Evolutionary conservation across 2,888 invertebrate species (phyloP).

Genomic region (Drosophila longiperda): DNA sequence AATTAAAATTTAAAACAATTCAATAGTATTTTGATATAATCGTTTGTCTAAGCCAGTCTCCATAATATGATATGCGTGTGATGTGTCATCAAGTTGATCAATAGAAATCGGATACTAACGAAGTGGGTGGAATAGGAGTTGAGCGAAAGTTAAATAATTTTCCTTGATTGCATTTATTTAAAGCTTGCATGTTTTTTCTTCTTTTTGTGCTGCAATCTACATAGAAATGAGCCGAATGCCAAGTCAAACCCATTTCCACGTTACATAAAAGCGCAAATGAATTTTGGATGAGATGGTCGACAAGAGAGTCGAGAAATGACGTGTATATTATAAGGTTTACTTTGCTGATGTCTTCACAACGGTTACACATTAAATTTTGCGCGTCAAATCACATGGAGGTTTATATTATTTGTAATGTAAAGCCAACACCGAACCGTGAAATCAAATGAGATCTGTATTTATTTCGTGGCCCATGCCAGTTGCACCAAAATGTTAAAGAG

Average conservation of each 20-base stretch:
- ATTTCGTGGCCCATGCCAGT: slow-evolving; percentile 26
- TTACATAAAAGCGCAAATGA: slow-evolving; percentile 72
- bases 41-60: neutral
- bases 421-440: slow-evolving; percentile 39
- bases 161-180: slow-evolving; percentile 20
- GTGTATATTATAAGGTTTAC: slow-evolving; percentile 26
- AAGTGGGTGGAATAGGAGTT: slow-evolving; percentile 9
- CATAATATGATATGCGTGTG: slow-evolving; percentile 41
- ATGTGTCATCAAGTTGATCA: slow-evolving; percentile 36
- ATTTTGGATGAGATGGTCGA: slow-evolving; percentile 44
- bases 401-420: slow-evolving; percentile 19
- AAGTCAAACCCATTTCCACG: slow-evolving; percentile 54
- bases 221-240: slow-evolving; percentile 53
- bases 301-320: neutral
- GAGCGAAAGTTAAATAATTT: slow-evolving; percentile 53
- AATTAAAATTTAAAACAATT: neutral
- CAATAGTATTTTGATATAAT: neutral
- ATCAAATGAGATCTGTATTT: slow-evolving; percentile 34
- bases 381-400: slow-evolving; percentile 40
- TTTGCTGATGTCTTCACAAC: slow-evolving; percentile 49
- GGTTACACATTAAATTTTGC: slow-evolving; percentile 52
- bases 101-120: slow-evolving; percentile 28
- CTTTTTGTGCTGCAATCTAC: slow-evolving; percentile 46
- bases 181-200: slow-evolving; percentile 24
- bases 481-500: slow-evolving; percentile 23